Evolutionary conservation across 2,113 vertebrate genomes (phyloP).

Genomic region (Agapornis roseicollis): DNA sequence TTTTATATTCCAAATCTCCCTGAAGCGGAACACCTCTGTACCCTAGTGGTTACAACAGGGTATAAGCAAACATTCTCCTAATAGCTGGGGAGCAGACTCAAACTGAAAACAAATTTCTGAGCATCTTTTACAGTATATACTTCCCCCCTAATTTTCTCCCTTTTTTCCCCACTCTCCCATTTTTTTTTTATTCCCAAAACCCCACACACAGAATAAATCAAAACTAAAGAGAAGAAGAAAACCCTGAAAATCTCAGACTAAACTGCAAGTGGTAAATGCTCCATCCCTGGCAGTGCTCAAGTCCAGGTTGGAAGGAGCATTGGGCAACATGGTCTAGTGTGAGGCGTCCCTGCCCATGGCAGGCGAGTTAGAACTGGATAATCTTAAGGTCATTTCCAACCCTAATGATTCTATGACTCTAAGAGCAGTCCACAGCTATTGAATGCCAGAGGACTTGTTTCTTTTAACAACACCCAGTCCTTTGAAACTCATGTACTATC

Average conservation of each 20-base stretch:
- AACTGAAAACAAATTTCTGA: not conserved
- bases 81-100: not conserved
- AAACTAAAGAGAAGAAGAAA: not conserved
- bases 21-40: not conserved
- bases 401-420: not conserved
- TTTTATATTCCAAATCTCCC: not conserved
- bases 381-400: not conserved
- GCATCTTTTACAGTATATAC: not conserved
- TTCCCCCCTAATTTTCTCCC: not conserved
- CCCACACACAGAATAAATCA: not conserved
- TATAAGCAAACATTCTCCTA: not conserved
- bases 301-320: not conserved
- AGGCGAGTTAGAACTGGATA: not conserved
- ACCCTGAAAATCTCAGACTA: not conserved
- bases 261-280: not conserved
- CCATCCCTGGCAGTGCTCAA: not conserved
- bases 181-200: not conserved
- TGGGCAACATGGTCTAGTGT: not conserved
- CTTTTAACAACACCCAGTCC: slow-evolving; percentile 14
- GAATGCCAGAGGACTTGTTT: slow-evolving; percentile 1
- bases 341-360: not conserved
- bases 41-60: not conserved
- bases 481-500: slow-evolving; percentile 38
- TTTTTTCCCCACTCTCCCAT: not conserved
- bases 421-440: not conserved